Evolutionary conservation across 2,797 vertebrate species (phyloP).

Genomic region (Poecilia picta): DNA sequence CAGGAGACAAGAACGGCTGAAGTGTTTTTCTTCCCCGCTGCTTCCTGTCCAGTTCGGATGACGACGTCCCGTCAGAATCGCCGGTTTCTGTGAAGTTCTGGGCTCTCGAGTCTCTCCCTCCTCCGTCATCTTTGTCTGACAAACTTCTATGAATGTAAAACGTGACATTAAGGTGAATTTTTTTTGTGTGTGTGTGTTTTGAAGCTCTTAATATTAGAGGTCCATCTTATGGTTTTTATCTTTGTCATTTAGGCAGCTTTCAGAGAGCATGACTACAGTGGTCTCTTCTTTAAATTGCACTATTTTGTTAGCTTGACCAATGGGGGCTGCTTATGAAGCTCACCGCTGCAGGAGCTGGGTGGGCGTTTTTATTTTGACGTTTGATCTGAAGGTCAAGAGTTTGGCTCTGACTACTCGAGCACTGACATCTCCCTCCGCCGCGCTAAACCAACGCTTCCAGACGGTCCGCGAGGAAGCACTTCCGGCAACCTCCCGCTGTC

Average conservation of each 20-base stretch:
- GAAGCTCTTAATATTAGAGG: slow-evolving; percentile 57
- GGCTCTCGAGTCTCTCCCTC: slow-evolving; percentile 36
- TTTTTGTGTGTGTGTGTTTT: slow-evolving; percentile 51
- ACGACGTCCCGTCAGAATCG: slow-evolving; percentile 17
- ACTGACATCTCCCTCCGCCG: slow-evolving; percentile 47
- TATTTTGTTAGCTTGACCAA: slow-evolving; percentile 76
- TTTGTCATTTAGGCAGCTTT: slow-evolving; percentile 75
- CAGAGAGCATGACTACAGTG: slow-evolving; percentile 71
- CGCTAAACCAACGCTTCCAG: slow-evolving; percentile 40
- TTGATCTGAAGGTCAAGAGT: slow-evolving; percentile 23
- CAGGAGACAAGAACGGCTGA: slow-evolving; percentile 89
- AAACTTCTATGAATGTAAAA: slow-evolving; percentile 79
- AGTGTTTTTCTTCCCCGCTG: background rate
- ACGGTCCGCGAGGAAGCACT: slow-evolving; percentile 39
- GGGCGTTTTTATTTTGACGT: slow-evolving; percentile 33
- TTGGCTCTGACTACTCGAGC: slow-evolving; percentile 42
- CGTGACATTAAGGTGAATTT: slow-evolving; percentile 57
- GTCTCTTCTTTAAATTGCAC: slow-evolving; percentile 80
- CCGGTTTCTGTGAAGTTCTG: slow-evolving; percentile 22
- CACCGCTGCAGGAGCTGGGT: slow-evolving; percentile 27
- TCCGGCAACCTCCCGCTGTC: slow-evolving; percentile 61
- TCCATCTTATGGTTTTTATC: slow-evolving; percentile 59
- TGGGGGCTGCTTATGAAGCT: slow-evolving; percentile 55
- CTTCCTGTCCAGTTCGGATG: background rate
- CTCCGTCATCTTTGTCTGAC: slow-evolving; percentile 57